Evolutionary conservation across 1,140 invertebrate species (phyloP), one percentile per base, ranked within the genome.

Genomic region (Himalopsyche phryganea): DNA sequence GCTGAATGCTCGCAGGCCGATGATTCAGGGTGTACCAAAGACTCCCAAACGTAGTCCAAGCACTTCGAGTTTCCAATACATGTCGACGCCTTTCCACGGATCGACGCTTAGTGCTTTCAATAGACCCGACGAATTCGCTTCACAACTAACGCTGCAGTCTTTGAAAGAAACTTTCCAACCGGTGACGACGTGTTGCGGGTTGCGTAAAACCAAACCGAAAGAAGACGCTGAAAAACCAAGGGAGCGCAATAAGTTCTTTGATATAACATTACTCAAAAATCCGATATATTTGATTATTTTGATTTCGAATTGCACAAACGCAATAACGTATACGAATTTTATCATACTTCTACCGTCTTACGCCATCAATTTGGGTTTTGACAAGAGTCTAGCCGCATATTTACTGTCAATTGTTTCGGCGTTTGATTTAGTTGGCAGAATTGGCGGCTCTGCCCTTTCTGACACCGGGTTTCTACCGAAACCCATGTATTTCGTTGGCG

Each of bases 291-390:
- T 92, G 35, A 83, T 92, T 2, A 90, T 92, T 45, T 69, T 92
- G 13, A 85, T 91, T 60, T 91, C 89, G 0, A 91, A 91, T 66
- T 89, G 85, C 18, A 90, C 89, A 0, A 90, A 88, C 59, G 90
- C 89, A 1, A 88, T 92, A 40, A 90, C 89, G 46, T 91, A 91
- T 65, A 92, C 90, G 0, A 92, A 93, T 68, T 91, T 92, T 56
- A 85, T 91, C 0, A 90, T 92, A 45, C 66, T 92, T 1, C 74
- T 92, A 11, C 89, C 90, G 2, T 80, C 83, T 0, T 92, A 91
- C 69, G 89, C 88, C 1, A 68, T 81, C 9, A 76, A 80, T 11
- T 71, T 89, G 5, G 81, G 81, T 0, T 91, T 86, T 65, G 81
- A 86, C 68, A 89, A 89, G 66, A 75, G 81, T 3, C 69, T 81